Evolutionary conservation across 1,140 invertebrate species (phyloP), one percentile per base, ranked within the genome.

Genomic region (Carposina sasakii): DNA sequence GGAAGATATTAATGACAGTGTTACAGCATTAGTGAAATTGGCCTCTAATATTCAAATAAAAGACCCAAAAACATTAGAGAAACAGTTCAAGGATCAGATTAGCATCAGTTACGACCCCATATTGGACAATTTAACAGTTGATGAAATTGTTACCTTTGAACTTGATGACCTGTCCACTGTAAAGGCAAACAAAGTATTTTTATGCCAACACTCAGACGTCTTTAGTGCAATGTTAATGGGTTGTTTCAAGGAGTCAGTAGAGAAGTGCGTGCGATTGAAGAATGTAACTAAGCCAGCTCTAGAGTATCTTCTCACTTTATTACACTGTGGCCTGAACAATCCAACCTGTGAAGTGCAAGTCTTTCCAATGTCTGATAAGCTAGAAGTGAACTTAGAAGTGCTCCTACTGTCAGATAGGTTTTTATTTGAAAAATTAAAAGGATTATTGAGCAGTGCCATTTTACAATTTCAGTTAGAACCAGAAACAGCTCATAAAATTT

Each of bases 221-320:
- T 92, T 92, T 53, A 87, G 84, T 12, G 88, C 88, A 0, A 89
- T 92, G 87, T 74, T 92, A 1, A 86, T 87, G 51, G 91, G 91
- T 1, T 77, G 84, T 17, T 92, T 92, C 62, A 88, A 86, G 22
- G 91, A 92, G 64, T 89, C 90, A 0, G 75, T 76, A 8, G 87
- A 91, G 60, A 84, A 82, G 30, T 75, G 75, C 45, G 85, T 91
- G 0, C 71, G 76, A 10, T 49, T 91, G 1, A 84, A 81, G 57
- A 86, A 91, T 45, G 88, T 89, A 0, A 82, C 87, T 0, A 87
- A 84, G 49, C 79, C 84, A 9, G 86, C 87, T 0, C 65, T 92
- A 1, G 75, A 87, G 62, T 87, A 85, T 67, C 57, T 88, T 22
- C 67, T 88, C 1, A 86, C 85, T 1, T 63, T 91, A 0, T 55